Conservation (phyloP, 2,113 vertebrate species). For the Oncorhynchus gorbuscha region DNA sequence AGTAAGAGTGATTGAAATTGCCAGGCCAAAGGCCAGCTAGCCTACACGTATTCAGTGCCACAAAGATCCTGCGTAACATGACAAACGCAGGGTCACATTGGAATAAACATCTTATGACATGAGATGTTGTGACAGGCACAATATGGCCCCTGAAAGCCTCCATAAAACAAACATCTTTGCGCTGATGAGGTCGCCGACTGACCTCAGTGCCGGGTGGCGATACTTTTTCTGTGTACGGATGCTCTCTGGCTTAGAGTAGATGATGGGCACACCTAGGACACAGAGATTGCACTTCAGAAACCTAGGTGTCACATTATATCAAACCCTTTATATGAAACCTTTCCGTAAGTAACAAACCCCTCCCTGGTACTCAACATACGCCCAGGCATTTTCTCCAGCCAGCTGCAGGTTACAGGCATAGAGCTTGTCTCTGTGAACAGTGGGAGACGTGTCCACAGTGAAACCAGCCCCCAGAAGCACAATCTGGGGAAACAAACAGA, state of each 20-base stretch:
- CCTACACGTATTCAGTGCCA: not conserved
- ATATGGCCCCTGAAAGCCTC: too few relatives aligned
- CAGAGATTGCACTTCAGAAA: not conserved
- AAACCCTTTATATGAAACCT: too few relatives aligned
- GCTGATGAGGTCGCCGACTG: slow-evolving; percentile 16
- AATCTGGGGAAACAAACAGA: slow-evolving; percentile 52
- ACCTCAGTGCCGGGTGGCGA: slow-evolving; percentile 36
- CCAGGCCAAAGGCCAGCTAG: not conserved
- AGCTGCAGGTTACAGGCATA: slow-evolving; percentile 69
- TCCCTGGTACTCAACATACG: slow-evolving; percentile 66
- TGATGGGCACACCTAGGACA: slow-evolving; percentile 52
- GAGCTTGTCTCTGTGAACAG: slow-evolving; percentile 57
- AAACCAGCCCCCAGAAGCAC: slow-evolving; percentile 65
- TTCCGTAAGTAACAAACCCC: too few relatives aligned
- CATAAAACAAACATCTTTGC: not conserved
- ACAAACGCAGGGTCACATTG: slow-evolving; percentile 8
- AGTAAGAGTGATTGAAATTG: too few relatives aligned
- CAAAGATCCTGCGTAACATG: slow-evolving; percentile 2
- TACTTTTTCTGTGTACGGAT: slow-evolving; percentile 20
- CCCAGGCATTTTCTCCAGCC: slow-evolving; percentile 45
- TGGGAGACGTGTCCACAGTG: slow-evolving; percentile 64
- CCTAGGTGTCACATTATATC: too few relatives aligned
- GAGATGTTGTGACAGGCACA: not conserved
- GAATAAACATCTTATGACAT: too few relatives aligned
- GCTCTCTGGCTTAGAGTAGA: slow-evolving; percentile 3